Percentiles rank a stretch among this genome's conserved stretches.
Evolutionary conservation across 2,797 vertebrate species (phyloP).

Genomic region (Sphenodon punctatus): DNA sequence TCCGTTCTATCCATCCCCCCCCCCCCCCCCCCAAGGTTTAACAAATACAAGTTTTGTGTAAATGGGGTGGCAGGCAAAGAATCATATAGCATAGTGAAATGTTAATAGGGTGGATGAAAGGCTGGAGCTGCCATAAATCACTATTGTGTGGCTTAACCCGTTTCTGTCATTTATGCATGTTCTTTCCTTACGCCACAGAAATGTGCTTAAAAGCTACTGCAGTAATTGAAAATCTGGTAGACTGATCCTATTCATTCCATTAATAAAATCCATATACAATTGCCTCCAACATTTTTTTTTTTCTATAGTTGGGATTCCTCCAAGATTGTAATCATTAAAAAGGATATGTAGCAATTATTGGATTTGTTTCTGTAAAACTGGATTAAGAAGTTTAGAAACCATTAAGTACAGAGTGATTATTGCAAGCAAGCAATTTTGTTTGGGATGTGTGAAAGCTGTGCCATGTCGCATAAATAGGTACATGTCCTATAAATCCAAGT

Average conservation of each 20-base stretch:
- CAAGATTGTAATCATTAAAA: conserved; percentile 69
- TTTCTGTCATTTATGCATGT: conserved; percentile 66
- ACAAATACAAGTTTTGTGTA: conserved; percentile 36
- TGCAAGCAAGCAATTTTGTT: conserved; percentile 65
- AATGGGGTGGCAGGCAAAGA: background rate
- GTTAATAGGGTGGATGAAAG: conserved; percentile 57
- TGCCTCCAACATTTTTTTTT: conserved; percentile 60
- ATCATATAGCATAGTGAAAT: conserved; percentile 29
- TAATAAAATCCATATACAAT: conserved; percentile 73
- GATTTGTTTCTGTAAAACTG: conserved; percentile 72
- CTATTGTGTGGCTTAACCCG: conserved; percentile 59
- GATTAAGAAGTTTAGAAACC: conserved; percentile 70
- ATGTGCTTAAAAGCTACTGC: conserved; percentile 70
- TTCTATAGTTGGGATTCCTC: conserved; percentile 64
- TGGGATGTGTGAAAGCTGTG: conserved; percentile 21
- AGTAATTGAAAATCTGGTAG: conserved; percentile 71
- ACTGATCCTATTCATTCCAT: conserved; percentile 70
- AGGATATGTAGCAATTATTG: conserved; percentile 70
- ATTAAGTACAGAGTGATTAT: conserved; percentile 67
- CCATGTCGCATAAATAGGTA: conserved; percentile 32
- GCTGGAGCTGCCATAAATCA: conserved; percentile 60
- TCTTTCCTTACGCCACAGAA: conserved; percentile 63
- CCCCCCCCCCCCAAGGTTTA: background rate
- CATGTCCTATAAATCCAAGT: conserved; percentile 29
- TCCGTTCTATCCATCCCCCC: background rate